These are phyloP conservation scores for Oryzias melastigma DNA, from an alignment of 2,113 vertebrate species.

Conservation along the genomic window DNA sequence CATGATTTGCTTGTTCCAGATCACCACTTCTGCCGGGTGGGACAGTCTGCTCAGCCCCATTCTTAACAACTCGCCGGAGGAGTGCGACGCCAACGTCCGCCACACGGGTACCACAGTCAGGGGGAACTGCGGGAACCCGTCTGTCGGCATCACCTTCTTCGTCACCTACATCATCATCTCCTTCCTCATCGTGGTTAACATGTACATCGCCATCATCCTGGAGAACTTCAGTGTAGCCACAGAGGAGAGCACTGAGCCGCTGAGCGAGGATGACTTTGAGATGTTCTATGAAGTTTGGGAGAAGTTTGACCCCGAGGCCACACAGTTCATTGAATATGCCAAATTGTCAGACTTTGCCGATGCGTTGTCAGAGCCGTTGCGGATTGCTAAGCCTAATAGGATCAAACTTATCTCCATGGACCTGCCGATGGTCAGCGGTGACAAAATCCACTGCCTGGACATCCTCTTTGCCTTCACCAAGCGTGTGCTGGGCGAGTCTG, in stretches of 20 bases:
- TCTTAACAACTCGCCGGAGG: slow-evolving; percentile 90
- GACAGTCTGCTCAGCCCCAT: slow-evolving; percentile 94
- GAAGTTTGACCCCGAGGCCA: slow-evolving; percentile 96
- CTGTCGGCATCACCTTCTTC: slow-evolving; percentile 96
- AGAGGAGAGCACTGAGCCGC: slow-evolving; percentile 96
- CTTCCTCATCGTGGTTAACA: slow-evolving; percentile 99
- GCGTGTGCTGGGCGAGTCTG: slow-evolving; percentile 94
- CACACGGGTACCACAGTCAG: slow-evolving; percentile 82
- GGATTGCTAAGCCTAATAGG: slow-evolving; percentile 92
- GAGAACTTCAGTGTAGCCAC: slow-evolving; percentile 99
- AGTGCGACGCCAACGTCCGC: slow-evolving; percentile 83
- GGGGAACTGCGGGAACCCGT: slow-evolving; percentile 94
- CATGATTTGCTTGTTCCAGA: slow-evolving; percentile 98
- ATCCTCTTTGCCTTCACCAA: slow-evolving; percentile 85
- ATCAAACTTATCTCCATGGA: slow-evolving; percentile 98
- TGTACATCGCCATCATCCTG: slow-evolving; percentile 99
- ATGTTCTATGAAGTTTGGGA: slow-evolving; percentile 99
- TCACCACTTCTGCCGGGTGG: slow-evolving; percentile 97
- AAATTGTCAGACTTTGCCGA: slow-evolving; percentile 93
- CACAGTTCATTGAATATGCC: slow-evolving; percentile 95
- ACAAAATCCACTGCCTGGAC: slow-evolving; percentile 98
- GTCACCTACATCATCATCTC: slow-evolving; percentile 99
- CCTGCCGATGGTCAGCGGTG: slow-evolving; percentile 97
- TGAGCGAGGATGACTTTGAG: slow-evolving; percentile 98
- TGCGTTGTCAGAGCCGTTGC: slow-evolving; percentile 89